Percentiles rank a stretch among this genome's conserved stretches.
Conservation (phyloP, 2,888 invertebrate species). For the Acleris cristana region DNA sequence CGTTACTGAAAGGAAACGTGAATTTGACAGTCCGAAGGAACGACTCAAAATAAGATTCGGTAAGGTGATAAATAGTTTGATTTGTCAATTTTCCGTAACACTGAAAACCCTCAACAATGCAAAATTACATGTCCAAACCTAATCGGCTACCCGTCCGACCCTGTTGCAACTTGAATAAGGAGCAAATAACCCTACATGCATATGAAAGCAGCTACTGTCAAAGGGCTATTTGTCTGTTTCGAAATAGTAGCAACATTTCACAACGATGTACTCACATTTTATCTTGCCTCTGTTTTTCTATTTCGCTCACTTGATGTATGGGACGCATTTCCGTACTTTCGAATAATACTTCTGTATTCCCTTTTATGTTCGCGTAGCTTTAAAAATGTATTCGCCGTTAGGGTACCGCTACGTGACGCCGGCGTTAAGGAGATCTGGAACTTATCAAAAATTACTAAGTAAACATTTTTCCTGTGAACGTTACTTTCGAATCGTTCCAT, state of each 20-base stretch:
- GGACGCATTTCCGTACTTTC: conserved; percentile 81
- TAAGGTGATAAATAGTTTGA: not conserved
- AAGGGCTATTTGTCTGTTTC: conserved; percentile 72
- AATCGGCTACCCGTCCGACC: conserved; percentile 33
- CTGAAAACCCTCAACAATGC: conserved; percentile 26
- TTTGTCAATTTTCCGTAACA: conserved; percentile 9
- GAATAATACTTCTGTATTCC: conserved; percentile 76
- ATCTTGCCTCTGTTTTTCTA: conserved; percentile 77
- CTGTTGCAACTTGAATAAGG: conserved; percentile 38
- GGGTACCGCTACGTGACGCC: conserved; percentile 51
- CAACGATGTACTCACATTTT: conserved; percentile 75
- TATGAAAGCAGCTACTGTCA: conserved; percentile 63
- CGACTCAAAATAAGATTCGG: not conserved
- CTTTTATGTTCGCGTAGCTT: conserved; percentile 76
- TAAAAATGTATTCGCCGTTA: conserved; percentile 78
- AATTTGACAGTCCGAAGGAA: too few species aligned
- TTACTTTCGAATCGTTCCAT: conserved; percentile 19
- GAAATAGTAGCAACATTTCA: conserved; percentile 76
- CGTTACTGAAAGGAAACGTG: not conserved
- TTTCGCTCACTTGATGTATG: conserved; percentile 79
- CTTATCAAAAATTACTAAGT: conserved; percentile 32
- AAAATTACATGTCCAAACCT: conserved; percentile 40
- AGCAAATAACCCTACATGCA: conserved; percentile 53
- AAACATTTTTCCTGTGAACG: conserved; percentile 28
- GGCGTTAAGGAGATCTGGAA: conserved; percentile 38